A percentile compares a stretch with the other conserved stretches of the same genome.
These are phyloP conservation scores for Syrista parreyssii DNA, from an alignment of 2,888 invertebrate species.

Conservation along the genomic window DNA sequence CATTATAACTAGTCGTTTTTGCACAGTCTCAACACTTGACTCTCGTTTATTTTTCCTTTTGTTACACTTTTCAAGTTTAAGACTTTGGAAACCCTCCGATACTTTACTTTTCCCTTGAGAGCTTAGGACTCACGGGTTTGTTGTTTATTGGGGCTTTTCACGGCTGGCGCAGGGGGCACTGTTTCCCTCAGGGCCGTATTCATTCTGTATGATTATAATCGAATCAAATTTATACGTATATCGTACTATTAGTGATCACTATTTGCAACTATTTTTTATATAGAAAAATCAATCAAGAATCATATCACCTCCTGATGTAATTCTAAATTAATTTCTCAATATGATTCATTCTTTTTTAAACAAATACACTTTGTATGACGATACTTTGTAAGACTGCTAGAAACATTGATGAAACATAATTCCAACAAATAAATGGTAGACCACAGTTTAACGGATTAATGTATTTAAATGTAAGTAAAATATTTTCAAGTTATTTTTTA, in stretches of 20 bases:
- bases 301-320: not conserved
- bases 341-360: not conserved
- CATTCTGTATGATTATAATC: not conserved
- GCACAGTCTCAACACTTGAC: not conserved
- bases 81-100: constrained; percentile 22
- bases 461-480: no score
- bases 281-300: not conserved
- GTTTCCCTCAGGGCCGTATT: constrained; percentile 22
- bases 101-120: constrained; percentile 22
- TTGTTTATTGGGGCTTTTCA: constrained; percentile 41
- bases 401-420: not conserved
- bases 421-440: not conserved
- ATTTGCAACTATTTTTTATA: not conserved
- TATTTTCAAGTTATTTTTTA: no score
- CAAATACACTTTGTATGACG: not conserved
- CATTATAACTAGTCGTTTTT: constrained; percentile 68
- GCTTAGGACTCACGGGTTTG: constrained; percentile 32
- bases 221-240: not conserved
- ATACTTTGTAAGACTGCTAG: not conserved
- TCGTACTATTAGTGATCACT: not conserved
- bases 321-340: not conserved
- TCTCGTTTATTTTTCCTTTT: not conserved
- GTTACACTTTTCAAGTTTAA: not conserved
- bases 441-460: not conserved
- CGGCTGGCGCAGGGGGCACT: constrained; percentile 31